Percentiles rank a stretch among this genome's conserved stretches.
phyloP scores from a whole-genome alignment of 2,113 vertebrate species.

The Collichthys lucidus region DNA sequence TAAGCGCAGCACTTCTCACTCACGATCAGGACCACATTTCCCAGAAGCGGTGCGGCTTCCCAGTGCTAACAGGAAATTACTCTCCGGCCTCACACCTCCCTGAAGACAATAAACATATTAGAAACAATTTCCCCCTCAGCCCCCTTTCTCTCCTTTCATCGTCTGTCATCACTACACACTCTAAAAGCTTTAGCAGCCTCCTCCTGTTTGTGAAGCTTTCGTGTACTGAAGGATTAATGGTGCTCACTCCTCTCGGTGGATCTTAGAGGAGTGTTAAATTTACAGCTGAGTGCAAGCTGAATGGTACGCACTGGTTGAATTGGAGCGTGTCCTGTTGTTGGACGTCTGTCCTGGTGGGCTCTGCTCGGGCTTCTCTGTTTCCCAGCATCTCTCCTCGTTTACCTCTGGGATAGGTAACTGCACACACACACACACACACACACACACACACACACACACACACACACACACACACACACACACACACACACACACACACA shows the following conservation, averaged over 20 bases:
- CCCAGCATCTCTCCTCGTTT: constrained; percentile 77
- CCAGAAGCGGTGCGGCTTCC: background rate
- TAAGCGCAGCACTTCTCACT: background rate
- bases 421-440: constrained; percentile 34
- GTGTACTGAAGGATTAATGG: background rate
- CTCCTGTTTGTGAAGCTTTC: background rate
- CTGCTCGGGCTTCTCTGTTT: constrained; percentile 70
- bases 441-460: constrained; percentile 24
- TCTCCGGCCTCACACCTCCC: constrained; percentile 13
- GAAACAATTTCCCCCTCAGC: background rate
- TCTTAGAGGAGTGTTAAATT: background rate
- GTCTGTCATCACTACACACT: background rate
- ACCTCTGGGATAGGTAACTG: constrained; percentile 85
- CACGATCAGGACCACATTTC: constrained; percentile 36
- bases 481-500: no score
- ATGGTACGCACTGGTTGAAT: constrained; percentile 88
- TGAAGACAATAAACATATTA: constrained; percentile 35
- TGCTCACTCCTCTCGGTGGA: background rate
- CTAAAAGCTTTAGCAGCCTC: constrained; percentile 19
- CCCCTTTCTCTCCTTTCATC: background rate
- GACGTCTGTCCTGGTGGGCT: constrained; percentile 74
- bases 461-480: background rate
- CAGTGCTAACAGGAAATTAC: background rate
- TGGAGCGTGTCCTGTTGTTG: constrained; percentile 86
- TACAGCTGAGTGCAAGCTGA: background rate